These are phyloP conservation scores for Gila robusta DNA, from an alignment of 2,797 vertebrate genomes.

Conservation along the genomic window DNA sequence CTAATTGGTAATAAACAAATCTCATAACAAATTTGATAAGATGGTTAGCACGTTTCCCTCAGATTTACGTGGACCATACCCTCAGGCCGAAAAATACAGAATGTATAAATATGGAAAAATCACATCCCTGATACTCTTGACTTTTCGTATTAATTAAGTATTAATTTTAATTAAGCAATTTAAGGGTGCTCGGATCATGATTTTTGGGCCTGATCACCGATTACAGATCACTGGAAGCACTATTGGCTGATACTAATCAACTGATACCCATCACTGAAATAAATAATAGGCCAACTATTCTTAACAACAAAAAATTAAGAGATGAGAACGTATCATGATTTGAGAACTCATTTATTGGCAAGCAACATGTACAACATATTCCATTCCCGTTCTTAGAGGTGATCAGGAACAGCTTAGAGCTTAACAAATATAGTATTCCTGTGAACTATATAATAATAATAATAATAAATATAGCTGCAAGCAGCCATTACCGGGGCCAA, in stretches of 20 bases:
- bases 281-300: background rate
- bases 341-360: background rate
- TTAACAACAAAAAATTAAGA: background rate
- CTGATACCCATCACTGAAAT: background rate
- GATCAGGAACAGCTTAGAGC: background rate
- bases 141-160: background rate
- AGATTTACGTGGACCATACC: background rate
- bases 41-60: background rate
- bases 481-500: too few relatives aligned
- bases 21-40: background rate
- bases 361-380: background rate
- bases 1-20: background rate
- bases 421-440: too few relatives aligned
- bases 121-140: background rate
- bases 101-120: background rate
- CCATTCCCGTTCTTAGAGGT: background rate
- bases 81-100: background rate
- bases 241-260: background rate
- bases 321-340: background rate
- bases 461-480: too few relatives aligned
- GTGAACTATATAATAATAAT: too few relatives aligned
- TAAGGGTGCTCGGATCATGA: background rate
- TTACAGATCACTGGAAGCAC: background rate
- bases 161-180: background rate
- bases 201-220: background rate